Evolutionary conservation across 2,888 invertebrate species (phyloP).

Genomic region (Scaptomyza parva): DNA sequence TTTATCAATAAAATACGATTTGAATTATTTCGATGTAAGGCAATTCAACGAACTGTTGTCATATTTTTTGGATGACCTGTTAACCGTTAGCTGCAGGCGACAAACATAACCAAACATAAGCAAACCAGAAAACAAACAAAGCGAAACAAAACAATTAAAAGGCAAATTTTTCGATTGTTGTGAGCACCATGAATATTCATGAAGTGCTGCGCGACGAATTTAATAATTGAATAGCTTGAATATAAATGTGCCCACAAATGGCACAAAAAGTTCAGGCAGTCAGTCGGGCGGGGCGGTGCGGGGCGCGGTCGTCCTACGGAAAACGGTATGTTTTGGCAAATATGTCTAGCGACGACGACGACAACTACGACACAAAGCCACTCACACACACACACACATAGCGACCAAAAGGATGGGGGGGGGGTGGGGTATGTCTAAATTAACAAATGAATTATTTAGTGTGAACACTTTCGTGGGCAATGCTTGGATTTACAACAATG

Average conservation of each 20-base stretch:
- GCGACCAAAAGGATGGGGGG: neutral
- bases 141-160: constrained; percentile 69
- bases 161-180: constrained; percentile 70
- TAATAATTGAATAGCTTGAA: constrained; percentile 73
- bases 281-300: neutral
- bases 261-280: constrained; percentile 26
- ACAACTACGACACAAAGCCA: constrained; percentile 47
- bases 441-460: constrained; percentile 79
- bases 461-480: constrained; percentile 71
- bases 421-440: constrained; percentile 64
- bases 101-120: constrained; percentile 4
- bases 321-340: constrained; percentile 17
- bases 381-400: constrained; percentile 35
- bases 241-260: constrained; percentile 64
- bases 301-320: too few species aligned
- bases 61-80: constrained; percentile 37
- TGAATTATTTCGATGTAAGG: too few species aligned
- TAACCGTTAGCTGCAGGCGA: constrained; percentile 35
- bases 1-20: neutral
- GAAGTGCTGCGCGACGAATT: constrained; percentile 55
- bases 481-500: constrained; percentile 66
- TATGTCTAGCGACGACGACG: constrained; percentile 27
- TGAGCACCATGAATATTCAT: constrained; percentile 72
- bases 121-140: neutral
- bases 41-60: constrained; percentile 2